These are phyloP conservation scores for Diploptera punctata DNA, from an alignment of 2,888 invertebrate species.

Conservation along the genomic window DNA sequence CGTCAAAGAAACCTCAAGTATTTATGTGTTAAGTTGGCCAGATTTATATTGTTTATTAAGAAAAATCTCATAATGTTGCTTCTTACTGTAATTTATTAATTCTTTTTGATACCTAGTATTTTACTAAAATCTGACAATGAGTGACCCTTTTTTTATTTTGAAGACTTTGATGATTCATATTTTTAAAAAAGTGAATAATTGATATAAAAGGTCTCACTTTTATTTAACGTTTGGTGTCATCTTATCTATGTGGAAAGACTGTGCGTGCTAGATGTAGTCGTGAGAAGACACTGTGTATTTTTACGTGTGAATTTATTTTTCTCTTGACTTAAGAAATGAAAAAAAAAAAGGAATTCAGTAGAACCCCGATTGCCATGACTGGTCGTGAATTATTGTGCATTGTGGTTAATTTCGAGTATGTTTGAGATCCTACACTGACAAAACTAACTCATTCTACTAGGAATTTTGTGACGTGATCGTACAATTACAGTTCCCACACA, in stretches of 20 bases:
- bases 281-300: slow-evolving; percentile 44
- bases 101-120: no score
- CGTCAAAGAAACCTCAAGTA: no score
- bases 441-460: background rate
- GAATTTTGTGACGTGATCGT: slow-evolving; percentile 8
- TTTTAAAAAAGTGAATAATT: slow-evolving; percentile 20
- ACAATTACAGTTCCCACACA: background rate
- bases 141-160: slow-evolving; percentile 38
- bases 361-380: slow-evolving; percentile 26
- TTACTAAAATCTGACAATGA: no score
- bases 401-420: no score
- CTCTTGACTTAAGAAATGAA: slow-evolving; percentile 43
- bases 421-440: background rate
- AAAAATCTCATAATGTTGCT: no score
- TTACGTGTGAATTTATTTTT: slow-evolving; percentile 37
- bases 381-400: no score
- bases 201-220: slow-evolving; percentile 44
- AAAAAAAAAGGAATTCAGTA: slow-evolving; percentile 43
- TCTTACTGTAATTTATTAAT: no score
- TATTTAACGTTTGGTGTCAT: slow-evolving; percentile 55
- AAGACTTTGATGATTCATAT: slow-evolving; percentile 26
- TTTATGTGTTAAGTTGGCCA: no score
- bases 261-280: slow-evolving; percentile 49
- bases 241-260: slow-evolving; percentile 83
- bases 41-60: no score